Evolutionary conservation across 2,113 vertebrate species (phyloP), one percentile per base, ranked within the genome.

Genomic region (Neopipo cinnamomea): DNA sequence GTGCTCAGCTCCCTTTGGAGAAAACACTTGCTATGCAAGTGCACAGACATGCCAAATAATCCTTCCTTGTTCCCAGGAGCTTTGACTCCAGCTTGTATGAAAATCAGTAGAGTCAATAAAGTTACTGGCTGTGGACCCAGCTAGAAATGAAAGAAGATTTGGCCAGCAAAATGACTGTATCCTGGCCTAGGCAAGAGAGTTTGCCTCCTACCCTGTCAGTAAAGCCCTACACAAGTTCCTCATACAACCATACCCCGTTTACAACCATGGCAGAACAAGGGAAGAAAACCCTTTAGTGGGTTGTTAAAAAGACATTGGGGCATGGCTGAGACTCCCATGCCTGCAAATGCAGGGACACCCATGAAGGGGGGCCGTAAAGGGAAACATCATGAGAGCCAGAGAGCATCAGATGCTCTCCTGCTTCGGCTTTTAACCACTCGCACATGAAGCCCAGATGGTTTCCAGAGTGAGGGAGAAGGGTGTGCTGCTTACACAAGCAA

Each of bases 391-490:
- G 59, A 52, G 88, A 92, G 42, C 39, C 61, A 25, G 17, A 21
- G 20, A 59, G 82, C 56, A 83, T 94, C 72, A 81, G 65, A 92
- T 81, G 71, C 66, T 94, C 86, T 84, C 82, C 59, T 93, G 91
- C 81, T 91, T 92, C 0, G 5, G 22, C 37, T 88, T 67, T 91
- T 55, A 91, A 28, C 95, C 12, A 0, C 92, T 93, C 37, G 1
- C 81, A 97, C 88, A 93, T 88, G 95, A 97, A 86, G 75, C 89
- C 96, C 97, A 97, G 95, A 96, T 96, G 96, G 94, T 59, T 95
- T 89, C 82, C 91, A 96, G 92, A 87, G 94, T 56, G 80, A 95
- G 28, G 73, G 75, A 97, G 95, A 96, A 91, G 93, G 91, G 94
- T 84, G 62, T 77, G 78, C 66, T 93, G 84, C 84, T 96, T 92